A percentile compares a stretch with the other conserved stretches of the same genome.
Evolutionary conservation across 2,797 vertebrate genomes (phyloP).

Genomic region (Lepidocolaptes lacrymiger): DNA sequence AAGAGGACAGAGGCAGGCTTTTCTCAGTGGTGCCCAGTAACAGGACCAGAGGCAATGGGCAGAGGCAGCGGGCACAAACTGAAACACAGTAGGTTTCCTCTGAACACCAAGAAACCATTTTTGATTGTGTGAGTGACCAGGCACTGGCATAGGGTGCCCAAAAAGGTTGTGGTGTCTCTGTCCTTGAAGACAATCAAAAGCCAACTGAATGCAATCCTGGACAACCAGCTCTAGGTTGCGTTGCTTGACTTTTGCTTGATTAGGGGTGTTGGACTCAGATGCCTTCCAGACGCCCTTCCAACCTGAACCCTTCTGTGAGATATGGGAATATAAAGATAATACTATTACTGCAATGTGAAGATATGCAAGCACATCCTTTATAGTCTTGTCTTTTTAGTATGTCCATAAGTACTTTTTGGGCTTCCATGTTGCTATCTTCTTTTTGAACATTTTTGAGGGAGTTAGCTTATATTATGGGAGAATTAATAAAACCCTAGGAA

Average conservation of each 20-base stretch:
- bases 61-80: too few relatives aligned
- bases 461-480: background rate
- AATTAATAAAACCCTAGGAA: background rate
- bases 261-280: background rate
- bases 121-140: background rate
- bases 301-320: background rate
- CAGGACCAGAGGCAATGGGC: accelerated
- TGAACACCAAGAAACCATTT: background rate
- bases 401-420: background rate
- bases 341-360: background rate
- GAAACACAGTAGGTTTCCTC: background rate
- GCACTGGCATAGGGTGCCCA: background rate
- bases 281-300: background rate
- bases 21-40: background rate
- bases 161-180: background rate
- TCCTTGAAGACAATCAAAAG: background rate
- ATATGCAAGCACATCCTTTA: background rate
- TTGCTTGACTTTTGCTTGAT: background rate
- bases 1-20: background rate
- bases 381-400: background rate
- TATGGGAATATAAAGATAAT: background rate
- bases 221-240: background rate
- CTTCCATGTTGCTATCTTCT: background rate
- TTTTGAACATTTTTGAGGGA: background rate
- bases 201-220: background rate